These are phyloP conservation scores for Macquaria australasica DNA, from an alignment of 2,113 vertebrate species.

Conservation along the genomic window DNA sequence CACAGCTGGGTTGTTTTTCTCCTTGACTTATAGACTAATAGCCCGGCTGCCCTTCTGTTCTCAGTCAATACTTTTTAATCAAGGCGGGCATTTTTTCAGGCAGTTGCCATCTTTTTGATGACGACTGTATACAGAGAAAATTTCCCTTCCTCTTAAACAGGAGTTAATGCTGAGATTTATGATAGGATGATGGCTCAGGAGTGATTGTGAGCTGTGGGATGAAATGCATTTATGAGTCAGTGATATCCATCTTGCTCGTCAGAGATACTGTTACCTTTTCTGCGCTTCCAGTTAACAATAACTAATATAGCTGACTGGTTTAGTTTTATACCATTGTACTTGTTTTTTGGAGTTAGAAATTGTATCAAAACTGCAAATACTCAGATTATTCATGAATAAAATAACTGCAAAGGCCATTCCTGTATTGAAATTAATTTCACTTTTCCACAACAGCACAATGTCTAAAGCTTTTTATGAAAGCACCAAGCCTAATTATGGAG, in stretches of 20 bases:
- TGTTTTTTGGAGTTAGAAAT: neutral
- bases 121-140: neutral
- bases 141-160: constrained; percentile 3
- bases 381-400: neutral
- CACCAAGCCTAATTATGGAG: constrained; percentile 14
- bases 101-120: constrained; percentile 13
- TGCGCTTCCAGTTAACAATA: neutral
- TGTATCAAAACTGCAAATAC: neutral
- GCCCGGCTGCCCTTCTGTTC: neutral
- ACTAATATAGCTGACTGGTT: constrained; percentile 1
- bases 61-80: constrained; percentile 65
- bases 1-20: neutral
- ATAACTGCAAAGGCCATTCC: neutral
- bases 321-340: neutral
- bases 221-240: constrained; percentile 41
- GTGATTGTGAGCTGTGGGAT: constrained; percentile 39
- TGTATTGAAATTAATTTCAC: neutral
- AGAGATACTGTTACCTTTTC: constrained; percentile 18
- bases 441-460: constrained; percentile 5
- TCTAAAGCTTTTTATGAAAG: neutral
- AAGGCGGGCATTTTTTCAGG: neutral
- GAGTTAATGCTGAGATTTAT: neutral
- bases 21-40: constrained; percentile 37
- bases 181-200: constrained; percentile 47
- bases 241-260: constrained; percentile 25